Evolutionary conservation across 2,888 invertebrate genomes (phyloP), one percentile per base, ranked within the genome.

Genomic region (Tupiocoris notatus): DNA sequence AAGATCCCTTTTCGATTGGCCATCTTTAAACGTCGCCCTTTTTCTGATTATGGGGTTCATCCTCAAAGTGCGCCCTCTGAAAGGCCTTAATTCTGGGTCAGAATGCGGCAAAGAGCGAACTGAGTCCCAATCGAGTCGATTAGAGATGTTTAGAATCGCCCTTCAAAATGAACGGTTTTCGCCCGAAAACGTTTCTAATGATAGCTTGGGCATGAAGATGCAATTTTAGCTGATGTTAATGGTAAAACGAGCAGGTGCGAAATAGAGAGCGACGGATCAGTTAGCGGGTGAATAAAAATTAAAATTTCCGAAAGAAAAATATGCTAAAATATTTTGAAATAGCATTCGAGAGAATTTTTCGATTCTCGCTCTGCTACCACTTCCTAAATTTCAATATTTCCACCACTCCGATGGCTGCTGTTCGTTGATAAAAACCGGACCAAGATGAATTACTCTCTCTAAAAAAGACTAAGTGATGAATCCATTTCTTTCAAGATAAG

Each of bases 401-500:
- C 39, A 7, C 39, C 39, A 12, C 39, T 39, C 39, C 39, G 6
- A 39, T 39, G 12, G 39, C 39, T 39, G 39, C 12, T 3, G 12
- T 12, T 39, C 39, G 39, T 39, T 39, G 39, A 39, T 39, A 39
- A 12, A 39, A 59, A 59, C 6, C 17, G 7, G 59, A 59, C 59
- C 6, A 6, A n/a, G 59, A 59, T 59, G n/a, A 59, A 59, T n/a
- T 59, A 18, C 20, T 3, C 20, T 59, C 59, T n/a, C n/a, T 20
- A n/a, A n/a, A 20, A 39, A 3, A 16, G n/a, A n/a, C 17, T 62
- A 62, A 73, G 39, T 63, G 73, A 73, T 63, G 73, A 73, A 73
- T 73, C 73, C 63, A 63, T 73, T 62, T 62, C 22, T 18, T 63
- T 73, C 54, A n/a, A 54, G 73, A 73, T 73, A 71, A 71, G 73